Evolutionary conservation across 1,140 invertebrate genomes (phyloP).

Genomic region (Zaprionus ornatus): DNA sequence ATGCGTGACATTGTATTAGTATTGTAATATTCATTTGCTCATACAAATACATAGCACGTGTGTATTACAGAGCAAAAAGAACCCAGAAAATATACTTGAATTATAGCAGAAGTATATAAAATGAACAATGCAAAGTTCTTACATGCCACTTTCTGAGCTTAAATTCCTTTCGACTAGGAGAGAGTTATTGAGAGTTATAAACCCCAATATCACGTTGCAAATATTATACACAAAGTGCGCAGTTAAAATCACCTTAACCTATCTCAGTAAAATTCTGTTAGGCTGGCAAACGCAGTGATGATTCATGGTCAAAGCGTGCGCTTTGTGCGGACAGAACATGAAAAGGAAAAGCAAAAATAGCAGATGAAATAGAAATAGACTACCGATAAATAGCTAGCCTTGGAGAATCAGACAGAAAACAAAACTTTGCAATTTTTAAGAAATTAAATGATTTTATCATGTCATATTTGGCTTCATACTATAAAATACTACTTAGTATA

Average conservation of each 20-base stretch:
- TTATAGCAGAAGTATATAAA: no score
- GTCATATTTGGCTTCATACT: background rate
- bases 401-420: background rate
- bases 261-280: no score
- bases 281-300: background rate
- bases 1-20: no score
- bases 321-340: background rate
- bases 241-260: no score
- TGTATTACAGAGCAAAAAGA: no score
- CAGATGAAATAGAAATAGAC: background rate
- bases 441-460: background rate
- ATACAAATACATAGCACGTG: no score
- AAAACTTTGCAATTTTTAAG: background rate
- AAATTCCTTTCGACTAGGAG: background rate
- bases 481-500: background rate
- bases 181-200: background rate
- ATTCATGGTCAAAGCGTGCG: background rate
- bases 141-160: no score
- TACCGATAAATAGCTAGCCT: background rate
- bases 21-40: no score
- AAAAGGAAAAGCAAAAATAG: background rate
- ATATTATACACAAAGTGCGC: no score
- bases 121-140: no score
- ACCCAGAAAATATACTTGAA: no score
- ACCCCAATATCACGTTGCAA: no score